A percentile compares a stretch with the other conserved stretches of the same genome.
Evolutionary conservation across 2,113 vertebrate species (phyloP).

Genomic region (Gavia stellata): DNA sequence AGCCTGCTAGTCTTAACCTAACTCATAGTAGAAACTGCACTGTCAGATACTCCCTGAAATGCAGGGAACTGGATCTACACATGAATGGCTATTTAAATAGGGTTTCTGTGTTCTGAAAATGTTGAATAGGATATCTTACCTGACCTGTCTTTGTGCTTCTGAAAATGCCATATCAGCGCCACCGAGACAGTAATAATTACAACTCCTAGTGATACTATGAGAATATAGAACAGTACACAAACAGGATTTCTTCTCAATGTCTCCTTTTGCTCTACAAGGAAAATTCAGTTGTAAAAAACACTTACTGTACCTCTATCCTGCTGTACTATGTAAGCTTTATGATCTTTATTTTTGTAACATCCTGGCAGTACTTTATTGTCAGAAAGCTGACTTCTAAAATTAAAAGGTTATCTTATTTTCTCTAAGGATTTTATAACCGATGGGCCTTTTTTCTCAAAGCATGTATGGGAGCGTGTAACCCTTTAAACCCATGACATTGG

Average conservation of each 20-base stretch:
- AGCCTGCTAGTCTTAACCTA: neutral
- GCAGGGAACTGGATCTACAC: neutral
- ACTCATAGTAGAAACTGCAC: neutral
- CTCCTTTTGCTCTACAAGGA: neutral
- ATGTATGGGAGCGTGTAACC: neutral
- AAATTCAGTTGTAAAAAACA: neutral
- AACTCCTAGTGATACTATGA: neutral
- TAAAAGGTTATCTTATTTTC: neutral
- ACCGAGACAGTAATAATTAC: neutral
- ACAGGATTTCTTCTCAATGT: neutral
- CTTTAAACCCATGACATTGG: neutral
- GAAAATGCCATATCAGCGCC: neutral
- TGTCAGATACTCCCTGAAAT: neutral
- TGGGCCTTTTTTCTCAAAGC: neutral
- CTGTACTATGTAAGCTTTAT: neutral
- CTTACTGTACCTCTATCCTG: neutral
- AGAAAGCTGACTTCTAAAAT: neutral
- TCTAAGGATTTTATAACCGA: neutral
- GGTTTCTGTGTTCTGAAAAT: neutral
- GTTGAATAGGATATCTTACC: neutral
- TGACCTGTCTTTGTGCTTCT: neutral
- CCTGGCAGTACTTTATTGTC: neutral
- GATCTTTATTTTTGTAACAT: neutral
- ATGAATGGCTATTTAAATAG: neutral
- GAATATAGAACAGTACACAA: neutral